Evolutionary conservation across 2,888 invertebrate genomes (phyloP), one percentile per base, ranked within the genome.

Genomic region (Philopedon plagiatum): DNA sequence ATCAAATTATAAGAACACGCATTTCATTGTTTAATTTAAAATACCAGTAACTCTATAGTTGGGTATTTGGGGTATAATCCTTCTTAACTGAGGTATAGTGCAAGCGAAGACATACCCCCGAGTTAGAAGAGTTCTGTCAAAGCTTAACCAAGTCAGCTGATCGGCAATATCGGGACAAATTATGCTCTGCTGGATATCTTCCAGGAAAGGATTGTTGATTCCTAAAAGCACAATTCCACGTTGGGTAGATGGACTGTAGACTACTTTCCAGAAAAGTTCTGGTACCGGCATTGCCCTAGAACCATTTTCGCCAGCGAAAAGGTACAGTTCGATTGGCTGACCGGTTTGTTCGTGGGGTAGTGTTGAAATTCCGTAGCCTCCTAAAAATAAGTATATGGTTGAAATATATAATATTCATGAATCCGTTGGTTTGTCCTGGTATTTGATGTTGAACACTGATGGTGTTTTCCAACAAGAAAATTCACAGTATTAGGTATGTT

Each of bases 81-180:
- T 84, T 56, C 88, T 86, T 76, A 91, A 88, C 73, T 90, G 89
- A 18, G 87, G 85, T 29, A 91, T 85, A 1, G 85, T 85, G 80
- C 91, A 92, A 78, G 90, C 91, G 82, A 91, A 91, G 60, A 89
- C 88, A 81, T 89, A 88, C 0, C 91, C 91, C 68, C 41, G 15
- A 13, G 58, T 83, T 21, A 89, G 83, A 75, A 88, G 85, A 67
- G 86, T 84, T 0, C 87, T 83, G 1, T 80, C 71, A 90, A 90
- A 91, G 0, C 80, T 81, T 9, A 92, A 81, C 91, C 91, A 91
- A 77, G 82, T 85, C 77, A 91, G 87, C 58, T 88, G 86, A 13
- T 82, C 76, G 80, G 91, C 91, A 74, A 90, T 83, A 65, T 89
- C 86, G 8, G 80, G 51, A 54, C 84, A 84, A 51, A 82, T 75